Percentiles rank a stretch among this genome's conserved stretches.
These are phyloP conservation scores for Lepidurus apus DNA, from an alignment of 1,140 invertebrate species.

Conservation along the genomic window DNA sequence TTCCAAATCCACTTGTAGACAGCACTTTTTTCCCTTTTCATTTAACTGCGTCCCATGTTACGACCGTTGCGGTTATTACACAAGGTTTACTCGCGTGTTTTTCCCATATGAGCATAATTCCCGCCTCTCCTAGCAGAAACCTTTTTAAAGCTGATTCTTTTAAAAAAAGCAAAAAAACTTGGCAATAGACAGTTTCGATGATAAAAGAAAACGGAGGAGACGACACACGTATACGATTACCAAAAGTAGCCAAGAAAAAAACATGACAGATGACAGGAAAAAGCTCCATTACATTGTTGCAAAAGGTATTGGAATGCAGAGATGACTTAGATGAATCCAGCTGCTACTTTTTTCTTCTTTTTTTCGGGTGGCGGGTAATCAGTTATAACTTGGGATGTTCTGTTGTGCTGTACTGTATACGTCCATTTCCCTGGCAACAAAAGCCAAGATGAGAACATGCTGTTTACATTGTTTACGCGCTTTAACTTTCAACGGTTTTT, in stretches of 20 bases:
- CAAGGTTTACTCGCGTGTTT: no score
- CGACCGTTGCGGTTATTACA: no score
- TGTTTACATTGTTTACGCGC: not conserved
- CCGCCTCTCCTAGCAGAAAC: no score
- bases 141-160: no score
- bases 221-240: not conserved
- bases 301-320: not conserved
- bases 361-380: no score
- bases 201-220: not conserved
- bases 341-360: not conserved
- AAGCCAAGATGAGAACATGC: not conserved
- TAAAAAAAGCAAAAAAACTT: no score
- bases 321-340: not conserved
- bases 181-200: no score
- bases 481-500: not conserved
- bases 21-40: no score
- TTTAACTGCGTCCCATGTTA: no score
- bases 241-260: not conserved
- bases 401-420: not conserved
- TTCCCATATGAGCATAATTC: no score
- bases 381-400: no score
- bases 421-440: not conserved
- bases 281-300: slow-evolving; percentile 1
- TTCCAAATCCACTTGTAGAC: no score
- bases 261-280: not conserved